Conservation (phyloP, 2,797 vertebrate genomes). For the Peromyscus attwateri region DNA sequence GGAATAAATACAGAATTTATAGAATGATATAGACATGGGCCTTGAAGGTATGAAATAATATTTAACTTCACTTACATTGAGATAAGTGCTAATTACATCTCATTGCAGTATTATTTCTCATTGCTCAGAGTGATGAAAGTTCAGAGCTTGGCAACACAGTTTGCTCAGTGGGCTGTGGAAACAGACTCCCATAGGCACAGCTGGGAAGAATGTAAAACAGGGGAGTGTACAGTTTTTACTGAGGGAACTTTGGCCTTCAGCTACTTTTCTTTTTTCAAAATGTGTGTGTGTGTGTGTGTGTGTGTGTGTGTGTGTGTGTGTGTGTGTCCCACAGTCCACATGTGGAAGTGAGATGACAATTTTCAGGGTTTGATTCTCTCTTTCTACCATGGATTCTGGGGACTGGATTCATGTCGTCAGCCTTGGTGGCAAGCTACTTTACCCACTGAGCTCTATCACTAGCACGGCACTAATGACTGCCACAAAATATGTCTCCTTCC, state of each 20-base stretch:
- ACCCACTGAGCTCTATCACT: background rate
- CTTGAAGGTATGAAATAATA: conserved; percentile 31
- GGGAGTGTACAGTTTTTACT: background rate
- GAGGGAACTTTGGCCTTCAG: background rate
- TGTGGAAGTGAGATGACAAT: background rate
- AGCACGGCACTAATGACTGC: background rate
- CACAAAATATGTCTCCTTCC: background rate
- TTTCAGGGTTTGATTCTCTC: background rate
- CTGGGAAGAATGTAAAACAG: background rate
- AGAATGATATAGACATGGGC: conserved; percentile 8
- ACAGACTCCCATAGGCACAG: background rate
- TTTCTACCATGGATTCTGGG: background rate
- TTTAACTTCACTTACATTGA: background rate
- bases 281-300: no score
- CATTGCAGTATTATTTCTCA: background rate
- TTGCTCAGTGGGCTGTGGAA: background rate
- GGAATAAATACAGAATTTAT: background rate
- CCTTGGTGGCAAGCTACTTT: background rate
- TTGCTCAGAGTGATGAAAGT: background rate
- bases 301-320: background rate
- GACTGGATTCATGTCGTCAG: no score
- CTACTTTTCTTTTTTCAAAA: background rate
- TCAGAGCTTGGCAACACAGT: background rate
- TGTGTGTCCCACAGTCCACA: background rate
- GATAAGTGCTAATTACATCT: background rate